Conservation (phyloP, 2,888 invertebrate species). For the Cryptocephalus moraei region DNA sequence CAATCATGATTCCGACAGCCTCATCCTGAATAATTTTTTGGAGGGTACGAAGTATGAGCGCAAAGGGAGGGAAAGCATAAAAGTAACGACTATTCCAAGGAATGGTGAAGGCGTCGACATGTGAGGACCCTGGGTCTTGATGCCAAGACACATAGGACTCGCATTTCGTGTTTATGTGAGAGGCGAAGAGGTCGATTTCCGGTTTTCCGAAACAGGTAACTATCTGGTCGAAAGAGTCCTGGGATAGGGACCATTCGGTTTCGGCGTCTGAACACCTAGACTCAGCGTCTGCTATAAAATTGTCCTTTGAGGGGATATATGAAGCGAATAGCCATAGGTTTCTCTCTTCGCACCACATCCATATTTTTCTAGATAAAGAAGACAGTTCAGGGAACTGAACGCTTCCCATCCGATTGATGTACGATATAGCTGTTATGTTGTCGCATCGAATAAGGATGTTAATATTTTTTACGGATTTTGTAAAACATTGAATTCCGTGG, state of each 20-base stretch:
- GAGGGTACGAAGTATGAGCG: slow-evolving; percentile 1
- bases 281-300: slow-evolving; percentile 7
- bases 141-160: slow-evolving; percentile 9
- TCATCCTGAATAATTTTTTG: slow-evolving; percentile 5
- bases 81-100: slow-evolving; percentile 8
- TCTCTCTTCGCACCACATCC: slow-evolving; percentile 11
- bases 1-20: slow-evolving; percentile 1
- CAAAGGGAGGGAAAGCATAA: slow-evolving; percentile 15
- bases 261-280: slow-evolving; percentile 5
- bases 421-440: slow-evolving; percentile 12
- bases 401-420: slow-evolving; percentile 12
- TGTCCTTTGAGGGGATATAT: slow-evolving; percentile 7
- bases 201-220: slow-evolving; percentile 2
- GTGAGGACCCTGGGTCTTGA: slow-evolving; percentile 7
- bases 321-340: slow-evolving; percentile 11
- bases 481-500: slow-evolving; percentile 11
- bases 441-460: slow-evolving; percentile 9
- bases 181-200: slow-evolving; percentile 12
- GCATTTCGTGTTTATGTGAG: slow-evolving; percentile 9
- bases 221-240: slow-evolving; percentile 3
- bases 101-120: slow-evolving; percentile 11
- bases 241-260: slow-evolving; percentile 9
- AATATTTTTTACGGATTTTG: slow-evolving; percentile 1
- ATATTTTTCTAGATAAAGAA: slow-evolving; percentile 7
- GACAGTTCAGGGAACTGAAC: slow-evolving; percentile 3